A percentile compares a stretch with the other conserved stretches of the same genome.
Conservation (phyloP, 2,888 invertebrate species). For the Volucella inflata region DNA sequence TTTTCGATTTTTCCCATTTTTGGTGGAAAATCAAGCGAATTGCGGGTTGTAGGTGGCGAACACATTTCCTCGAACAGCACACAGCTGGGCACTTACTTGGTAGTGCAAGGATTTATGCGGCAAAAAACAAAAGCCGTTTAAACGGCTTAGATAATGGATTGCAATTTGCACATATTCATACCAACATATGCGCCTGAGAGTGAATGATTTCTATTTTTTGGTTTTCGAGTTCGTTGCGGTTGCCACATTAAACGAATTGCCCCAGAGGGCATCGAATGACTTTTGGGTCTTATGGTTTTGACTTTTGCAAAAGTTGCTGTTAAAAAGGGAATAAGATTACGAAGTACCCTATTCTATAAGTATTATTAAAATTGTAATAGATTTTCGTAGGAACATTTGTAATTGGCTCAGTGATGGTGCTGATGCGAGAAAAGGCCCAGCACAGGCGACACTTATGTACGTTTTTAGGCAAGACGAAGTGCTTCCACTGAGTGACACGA, state of each 20-base stretch:
- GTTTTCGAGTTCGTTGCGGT: slow-evolving; percentile 3
- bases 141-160: slow-evolving; percentile 57
- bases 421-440: too few relatives aligned
- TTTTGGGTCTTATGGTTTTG: not conserved
- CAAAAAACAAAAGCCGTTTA: slow-evolving; percentile 37
- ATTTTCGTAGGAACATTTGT: too few relatives aligned
- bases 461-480: too few relatives aligned
- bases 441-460: too few relatives aligned
- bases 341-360: too few relatives aligned
- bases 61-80: slow-evolving; percentile 44
- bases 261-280: slow-evolving; percentile 14
- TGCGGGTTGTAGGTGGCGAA: slow-evolving; percentile 64
- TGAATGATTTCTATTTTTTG: slow-evolving; percentile 2
- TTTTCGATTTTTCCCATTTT: slow-evolving; percentile 26
- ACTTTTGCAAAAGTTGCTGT: too few relatives aligned
- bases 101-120: slow-evolving; percentile 57
- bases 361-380: too few relatives aligned
- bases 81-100: not conserved
- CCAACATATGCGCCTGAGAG: not conserved
- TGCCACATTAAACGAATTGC: slow-evolving; percentile 23
- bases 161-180: slow-evolving; percentile 56
- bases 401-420: too few relatives aligned
- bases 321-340: too few relatives aligned
- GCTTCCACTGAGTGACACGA: too few relatives aligned
- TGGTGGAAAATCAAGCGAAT: slow-evolving; percentile 45